Evolutionary conservation across 2,797 vertebrate genomes (phyloP), one percentile per base, ranked within the genome.

Genomic region (Cottoperca gobio): DNA sequence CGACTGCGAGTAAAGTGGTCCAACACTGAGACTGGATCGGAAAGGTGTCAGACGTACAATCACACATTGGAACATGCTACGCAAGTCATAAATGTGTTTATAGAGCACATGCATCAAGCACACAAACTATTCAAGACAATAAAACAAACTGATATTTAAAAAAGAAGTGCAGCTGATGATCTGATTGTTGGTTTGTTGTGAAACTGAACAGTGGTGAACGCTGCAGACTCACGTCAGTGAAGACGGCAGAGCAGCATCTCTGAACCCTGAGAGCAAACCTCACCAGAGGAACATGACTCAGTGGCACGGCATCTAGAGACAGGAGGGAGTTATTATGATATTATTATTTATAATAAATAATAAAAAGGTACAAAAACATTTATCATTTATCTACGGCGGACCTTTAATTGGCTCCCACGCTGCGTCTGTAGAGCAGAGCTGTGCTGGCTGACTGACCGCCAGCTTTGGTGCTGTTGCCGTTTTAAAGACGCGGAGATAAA

Each of bases 401-500:
- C 94, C 92, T 91, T 76, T 54, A 2, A 94, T 79, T 0, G 86
- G 77, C 31, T 84, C 73, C 94, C 94, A 95, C 0, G 24, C 24
- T 16, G 55, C 73, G 0, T 35, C 52, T 1, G 84, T 14, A 10
- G 4, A 5, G 76, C 68, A 59, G 6, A 88, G 78, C 21, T 83
- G 50, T 5, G 50, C 24, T 0, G 26, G 50, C n/a, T 49, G 49
- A 7, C 26, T 28, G 33, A 83, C 48, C 0, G 3, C 21, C 67
- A 73, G 2, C 46, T 58, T 46, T 0, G 94, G 94, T 1, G 85
- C 89, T 0, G 79, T 88, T 0, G 87, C 94, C 0, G 92, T 93
- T 12, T 73, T n/a, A 21, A 95, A 89, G 73, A 95, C 52, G 57
- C 61, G 43, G 16, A 95, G 70, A 52, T 94, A 95, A 19, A 88